phyloP scores from a whole-genome alignment of 2,797 vertebrate genomes.

The Carcharodon carcharias region DNA sequence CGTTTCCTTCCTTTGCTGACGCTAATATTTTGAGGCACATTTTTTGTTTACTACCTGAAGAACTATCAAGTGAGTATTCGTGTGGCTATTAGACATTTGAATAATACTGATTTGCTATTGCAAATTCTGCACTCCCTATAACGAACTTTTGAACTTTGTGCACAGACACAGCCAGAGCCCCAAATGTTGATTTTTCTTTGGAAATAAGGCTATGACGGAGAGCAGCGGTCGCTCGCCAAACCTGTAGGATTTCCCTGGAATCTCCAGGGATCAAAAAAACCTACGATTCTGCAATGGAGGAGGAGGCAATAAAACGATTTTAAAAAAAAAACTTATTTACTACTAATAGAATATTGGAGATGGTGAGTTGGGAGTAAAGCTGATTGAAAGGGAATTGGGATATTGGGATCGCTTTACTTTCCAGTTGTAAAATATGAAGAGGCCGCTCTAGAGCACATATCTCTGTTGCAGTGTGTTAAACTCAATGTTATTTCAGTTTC shows the following conservation, averaged over 20 bases:
- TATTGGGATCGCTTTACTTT: neutral
- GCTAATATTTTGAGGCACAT: neutral
- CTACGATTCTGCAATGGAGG: too few relatives aligned
- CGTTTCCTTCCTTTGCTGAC: neutral
- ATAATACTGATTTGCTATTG: neutral
- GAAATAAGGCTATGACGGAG: neutral
- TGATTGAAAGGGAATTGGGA: neutral
- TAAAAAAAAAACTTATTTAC: too few relatives aligned
- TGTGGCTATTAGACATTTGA: neutral
- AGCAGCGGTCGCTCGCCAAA: neutral
- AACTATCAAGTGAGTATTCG: neutral
- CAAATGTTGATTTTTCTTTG: neutral
- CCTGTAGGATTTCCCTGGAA: neutral
- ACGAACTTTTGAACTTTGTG: neutral
- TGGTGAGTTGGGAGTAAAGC: too few relatives aligned
- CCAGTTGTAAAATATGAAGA: neutral
- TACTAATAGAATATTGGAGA: too few relatives aligned
- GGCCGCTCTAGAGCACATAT: neutral
- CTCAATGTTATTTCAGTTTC: too few relatives aligned
- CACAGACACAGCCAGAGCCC: neutral
- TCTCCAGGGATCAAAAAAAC: neutral
- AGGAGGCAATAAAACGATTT: too few relatives aligned
- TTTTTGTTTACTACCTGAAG: neutral
- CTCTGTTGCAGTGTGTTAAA: neutral
- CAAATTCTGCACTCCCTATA: neutral